Evolutionary conservation across 53 echinoderm and acorn worm species (phyloP).

Genomic region (Actinopyga echinites): DNA sequence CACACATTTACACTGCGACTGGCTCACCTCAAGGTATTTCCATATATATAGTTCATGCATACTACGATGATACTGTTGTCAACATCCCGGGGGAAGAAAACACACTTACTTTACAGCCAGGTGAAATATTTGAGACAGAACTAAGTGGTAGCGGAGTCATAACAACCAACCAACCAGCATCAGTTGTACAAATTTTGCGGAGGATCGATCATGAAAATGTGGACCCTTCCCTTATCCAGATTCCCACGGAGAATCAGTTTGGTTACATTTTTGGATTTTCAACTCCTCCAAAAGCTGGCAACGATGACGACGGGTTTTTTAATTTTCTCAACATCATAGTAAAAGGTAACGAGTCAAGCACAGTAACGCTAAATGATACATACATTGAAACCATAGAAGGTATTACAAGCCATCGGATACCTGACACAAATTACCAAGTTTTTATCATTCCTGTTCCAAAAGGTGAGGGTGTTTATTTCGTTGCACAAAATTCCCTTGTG

Average conservation of each 20-base stretch:
- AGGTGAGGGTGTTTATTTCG: slow-evolving; percentile 67
- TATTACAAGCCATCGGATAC: background rate
- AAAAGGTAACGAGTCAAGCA: slow-evolving; percentile 21
- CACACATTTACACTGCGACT: too few species aligned
- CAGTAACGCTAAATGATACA: slow-evolving; percentile 45
- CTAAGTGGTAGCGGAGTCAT: slow-evolving; percentile 61
- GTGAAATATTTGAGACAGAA: slow-evolving; percentile 55
- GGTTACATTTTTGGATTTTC: too few species aligned
- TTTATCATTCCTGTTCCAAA: slow-evolving; percentile 52
- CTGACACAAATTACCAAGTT: slow-evolving; percentile 41
- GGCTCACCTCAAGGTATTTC: too few species aligned
- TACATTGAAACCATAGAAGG: background rate
- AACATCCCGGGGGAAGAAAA: slow-evolving; percentile 35
- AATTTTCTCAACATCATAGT: too few species aligned
- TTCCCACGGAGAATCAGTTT: slow-evolving; percentile 68
- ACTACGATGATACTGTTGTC: slow-evolving; percentile 3
- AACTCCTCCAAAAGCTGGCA: too few species aligned
- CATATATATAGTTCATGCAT: too few species aligned
- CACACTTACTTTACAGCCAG: slow-evolving; percentile 25
- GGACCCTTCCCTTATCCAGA: slow-evolving; percentile 67
- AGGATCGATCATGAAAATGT: slow-evolving; percentile 40
- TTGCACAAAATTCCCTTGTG: slow-evolving; percentile 52
- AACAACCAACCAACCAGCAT: slow-evolving; percentile 47
- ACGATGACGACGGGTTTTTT: slow-evolving; percentile 45
- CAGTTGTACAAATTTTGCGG: too few species aligned